Base-by-base conservation (phyloP, 2,797 vertebrate genomes). In the Gephyroberyx darwinii region DNA sequence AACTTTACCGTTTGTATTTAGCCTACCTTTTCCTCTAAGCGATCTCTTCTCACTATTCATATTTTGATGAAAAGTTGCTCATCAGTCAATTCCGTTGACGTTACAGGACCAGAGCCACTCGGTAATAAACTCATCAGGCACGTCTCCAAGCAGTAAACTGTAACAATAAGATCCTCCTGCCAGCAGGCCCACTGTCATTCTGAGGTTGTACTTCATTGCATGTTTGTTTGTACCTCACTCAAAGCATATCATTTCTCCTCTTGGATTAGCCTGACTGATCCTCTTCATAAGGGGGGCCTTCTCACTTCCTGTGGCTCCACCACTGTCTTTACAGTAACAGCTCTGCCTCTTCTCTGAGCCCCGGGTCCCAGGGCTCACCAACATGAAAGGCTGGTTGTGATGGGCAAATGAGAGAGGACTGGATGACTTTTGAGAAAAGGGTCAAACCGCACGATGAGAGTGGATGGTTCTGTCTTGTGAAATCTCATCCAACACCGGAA, bases 371-470 rank as follows among this genome's bases (percentile, higher is more conserved):
- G 31, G 26, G 65, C 81, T 84, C 14, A 69, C 54, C 17, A 7
- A 77, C 74, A 89, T 90, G 71, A 88, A 81, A 87, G 80, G 69
- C 41, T 77, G 58, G 41, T 72, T 70, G 60, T 81, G 63, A 65
- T 53, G 53, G 72, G 77, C 71, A 81, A 88, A 82, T 84, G 80
- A 80, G 59, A 80, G 59, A 86, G 52, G 67, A 79, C 70, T 78
- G 71, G 37, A 45, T 75, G 57, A 85, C 77, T 87, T 80, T 50
- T 63, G 71, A 65, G 53, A 67, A 73, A 81, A 70, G 43, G 71
- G 65, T 87, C 71, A 84, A 84, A 82, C 82, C 77, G 5, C 75
- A 70, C 47, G 39, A 80, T 77, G 50, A 80, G 70, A 84, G 60
- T 52, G 59, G 41, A 80, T 77, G 54, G 41, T 70, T 83, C 57